Evolutionary conservation across 2,113 vertebrate species (phyloP).

Genomic region (Panurus biarmicus): DNA sequence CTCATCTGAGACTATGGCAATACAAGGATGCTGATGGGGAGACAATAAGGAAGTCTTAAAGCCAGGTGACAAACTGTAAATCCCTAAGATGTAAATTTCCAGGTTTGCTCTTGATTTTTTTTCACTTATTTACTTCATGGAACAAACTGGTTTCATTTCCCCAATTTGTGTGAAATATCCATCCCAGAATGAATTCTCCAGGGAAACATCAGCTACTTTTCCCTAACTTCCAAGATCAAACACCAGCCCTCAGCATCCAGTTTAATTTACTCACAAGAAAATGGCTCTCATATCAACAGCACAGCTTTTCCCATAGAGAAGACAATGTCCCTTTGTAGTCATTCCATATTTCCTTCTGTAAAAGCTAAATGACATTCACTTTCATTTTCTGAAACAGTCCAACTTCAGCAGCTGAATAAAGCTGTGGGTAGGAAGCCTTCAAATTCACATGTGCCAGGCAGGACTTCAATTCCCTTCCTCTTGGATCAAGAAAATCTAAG

Average conservation of each 20-base stretch:
- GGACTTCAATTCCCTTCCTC: background rate
- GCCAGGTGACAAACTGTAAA: background rate
- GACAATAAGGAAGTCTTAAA: background rate
- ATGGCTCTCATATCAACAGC: background rate
- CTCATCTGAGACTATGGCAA: background rate
- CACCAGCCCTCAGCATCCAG: background rate
- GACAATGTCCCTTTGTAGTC: background rate
- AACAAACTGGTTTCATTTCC: background rate
- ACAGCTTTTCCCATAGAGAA: background rate
- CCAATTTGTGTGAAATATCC: background rate
- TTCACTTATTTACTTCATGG: background rate
- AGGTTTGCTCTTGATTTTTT: background rate
- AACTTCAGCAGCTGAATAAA: background rate
- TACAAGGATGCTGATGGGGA: background rate
- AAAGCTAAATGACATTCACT: background rate
- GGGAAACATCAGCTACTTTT: background rate
- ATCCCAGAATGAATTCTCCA: background rate
- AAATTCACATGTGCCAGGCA: background rate
- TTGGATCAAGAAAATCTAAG: background rate
- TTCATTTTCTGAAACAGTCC: background rate
- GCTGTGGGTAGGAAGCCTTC: background rate
- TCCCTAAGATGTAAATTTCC: background rate
- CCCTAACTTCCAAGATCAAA: background rate
- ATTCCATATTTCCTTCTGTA: background rate
- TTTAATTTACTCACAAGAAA: background rate